Evolutionary conservation across 2,797 vertebrate species (phyloP).

Genomic region (Gallirallus australis): DNA sequence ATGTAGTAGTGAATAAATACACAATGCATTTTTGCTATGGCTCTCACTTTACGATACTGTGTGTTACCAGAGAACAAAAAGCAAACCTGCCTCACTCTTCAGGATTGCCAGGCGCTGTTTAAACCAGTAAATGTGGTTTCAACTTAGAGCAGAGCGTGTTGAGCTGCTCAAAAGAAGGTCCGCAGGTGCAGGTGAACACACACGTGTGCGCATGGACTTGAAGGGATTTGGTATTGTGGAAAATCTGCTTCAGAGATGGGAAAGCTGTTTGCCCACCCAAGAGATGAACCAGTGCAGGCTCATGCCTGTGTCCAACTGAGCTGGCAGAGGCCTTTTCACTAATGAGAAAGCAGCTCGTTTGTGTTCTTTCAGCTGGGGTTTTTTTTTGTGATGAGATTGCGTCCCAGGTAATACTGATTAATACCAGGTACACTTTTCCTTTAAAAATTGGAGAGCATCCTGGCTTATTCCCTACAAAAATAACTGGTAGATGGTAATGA

Average conservation of each 20-base stretch:
- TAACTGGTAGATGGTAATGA: not conserved
- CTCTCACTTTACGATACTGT: not conserved
- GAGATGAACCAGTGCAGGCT: not conserved
- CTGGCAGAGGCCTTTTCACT: not conserved
- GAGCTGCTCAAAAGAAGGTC: not conserved
- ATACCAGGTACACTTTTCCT: not conserved
- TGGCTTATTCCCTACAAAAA: not conserved
- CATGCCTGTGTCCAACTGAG: not conserved
- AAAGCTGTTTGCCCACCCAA: not conserved
- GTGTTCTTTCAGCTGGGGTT: not conserved
- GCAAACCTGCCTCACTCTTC: not conserved
- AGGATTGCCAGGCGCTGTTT: not conserved
- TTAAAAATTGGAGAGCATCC: not conserved
- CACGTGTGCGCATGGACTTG: accelerated
- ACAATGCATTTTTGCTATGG: not conserved
- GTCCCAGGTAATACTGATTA: not conserved
- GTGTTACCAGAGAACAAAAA: not conserved
- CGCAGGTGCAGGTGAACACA: not conserved
- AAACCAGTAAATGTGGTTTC: not conserved
- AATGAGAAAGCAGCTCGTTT: not conserved
- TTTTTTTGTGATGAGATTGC: not conserved
- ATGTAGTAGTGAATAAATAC: not conserved
- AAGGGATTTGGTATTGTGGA: not conserved
- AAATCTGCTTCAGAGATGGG: not conserved
- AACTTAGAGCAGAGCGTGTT: not conserved